Percentiles rank a stretch among this genome's conserved stretches.
phyloP scores from a whole-genome alignment of 2,797 vertebrate species.

The Semotilus atromaculatus region DNA sequence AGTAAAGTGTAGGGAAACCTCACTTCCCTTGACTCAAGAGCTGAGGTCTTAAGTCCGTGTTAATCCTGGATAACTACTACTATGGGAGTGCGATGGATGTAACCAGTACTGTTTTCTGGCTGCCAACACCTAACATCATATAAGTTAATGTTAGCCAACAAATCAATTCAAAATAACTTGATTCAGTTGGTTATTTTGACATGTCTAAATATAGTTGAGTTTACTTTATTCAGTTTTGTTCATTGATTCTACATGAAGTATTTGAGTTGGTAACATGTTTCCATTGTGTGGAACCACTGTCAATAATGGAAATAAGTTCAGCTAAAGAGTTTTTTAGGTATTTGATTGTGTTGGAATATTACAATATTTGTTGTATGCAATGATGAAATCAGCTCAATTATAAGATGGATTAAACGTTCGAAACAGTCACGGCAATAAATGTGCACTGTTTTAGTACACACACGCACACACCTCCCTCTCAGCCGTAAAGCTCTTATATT shows the following conservation, averaged over 20 bases:
- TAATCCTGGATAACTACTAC: background rate
- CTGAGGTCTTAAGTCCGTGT: background rate
- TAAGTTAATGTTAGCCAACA: background rate
- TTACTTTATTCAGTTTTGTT: background rate
- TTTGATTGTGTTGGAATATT: background rate
- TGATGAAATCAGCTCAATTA: background rate
- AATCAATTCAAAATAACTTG: background rate
- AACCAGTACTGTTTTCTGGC: background rate
- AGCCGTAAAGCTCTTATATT: conserved; percentile 26
- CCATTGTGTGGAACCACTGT: background rate
- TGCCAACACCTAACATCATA: background rate
- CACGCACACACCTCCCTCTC: background rate
- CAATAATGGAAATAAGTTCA: background rate
- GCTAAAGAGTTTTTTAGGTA: background rate
- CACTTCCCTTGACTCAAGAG: background rate
- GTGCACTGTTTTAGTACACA: background rate
- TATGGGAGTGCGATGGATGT: background rate
- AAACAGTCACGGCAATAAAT: background rate
- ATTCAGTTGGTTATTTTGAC: background rate
- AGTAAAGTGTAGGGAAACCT: background rate
- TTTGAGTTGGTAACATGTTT: background rate
- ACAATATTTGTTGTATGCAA: background rate
- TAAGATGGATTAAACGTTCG: background rate
- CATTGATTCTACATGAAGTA: background rate
- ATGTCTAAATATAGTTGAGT: background rate